These are phyloP conservation scores for Hypotaenidia okinawae DNA, from an alignment of 2,797 vertebrate genomes.

Conservation along the genomic window DNA sequence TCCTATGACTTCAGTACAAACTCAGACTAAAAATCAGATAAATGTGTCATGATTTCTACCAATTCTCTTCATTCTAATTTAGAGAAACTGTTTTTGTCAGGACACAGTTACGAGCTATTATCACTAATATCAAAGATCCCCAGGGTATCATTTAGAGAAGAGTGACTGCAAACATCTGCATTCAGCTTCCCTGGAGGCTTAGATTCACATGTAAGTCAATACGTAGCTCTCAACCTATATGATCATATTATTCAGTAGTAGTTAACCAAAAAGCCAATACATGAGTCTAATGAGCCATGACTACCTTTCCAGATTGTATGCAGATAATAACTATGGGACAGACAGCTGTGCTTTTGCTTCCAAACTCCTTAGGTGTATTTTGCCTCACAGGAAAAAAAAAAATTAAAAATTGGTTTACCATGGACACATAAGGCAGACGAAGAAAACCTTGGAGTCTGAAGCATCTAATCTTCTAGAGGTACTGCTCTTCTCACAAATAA, in stretches of 20 bases:
- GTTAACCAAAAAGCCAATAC: not conserved
- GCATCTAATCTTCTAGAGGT: not conserved
- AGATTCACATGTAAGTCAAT: not conserved
- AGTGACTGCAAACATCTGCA: not conserved
- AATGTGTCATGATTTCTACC: not conserved
- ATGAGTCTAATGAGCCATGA: not conserved
- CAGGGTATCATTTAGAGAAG: not conserved
- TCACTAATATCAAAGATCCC: not conserved
- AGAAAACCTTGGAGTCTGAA: not conserved
- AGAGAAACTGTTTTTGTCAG: constrained; percentile 1
- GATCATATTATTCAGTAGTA: not conserved
- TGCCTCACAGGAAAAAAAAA: not conserved
- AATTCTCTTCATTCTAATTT: not conserved
- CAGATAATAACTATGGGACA: not conserved
- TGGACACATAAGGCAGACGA: not conserved
- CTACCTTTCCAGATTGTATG: not conserved
- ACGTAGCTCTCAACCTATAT: not conserved
- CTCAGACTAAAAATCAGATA: not conserved
- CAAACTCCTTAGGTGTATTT: not conserved
- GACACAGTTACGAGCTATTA: not conserved
- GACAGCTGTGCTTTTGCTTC: not conserved
- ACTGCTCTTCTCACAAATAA: not conserved
- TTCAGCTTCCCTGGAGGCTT: not conserved
- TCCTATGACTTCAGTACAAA: not conserved
- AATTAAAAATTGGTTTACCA: not conserved